Evolutionary conservation across 2,797 vertebrate genomes (phyloP).

Genomic region (Australoheros facetus): DNA sequence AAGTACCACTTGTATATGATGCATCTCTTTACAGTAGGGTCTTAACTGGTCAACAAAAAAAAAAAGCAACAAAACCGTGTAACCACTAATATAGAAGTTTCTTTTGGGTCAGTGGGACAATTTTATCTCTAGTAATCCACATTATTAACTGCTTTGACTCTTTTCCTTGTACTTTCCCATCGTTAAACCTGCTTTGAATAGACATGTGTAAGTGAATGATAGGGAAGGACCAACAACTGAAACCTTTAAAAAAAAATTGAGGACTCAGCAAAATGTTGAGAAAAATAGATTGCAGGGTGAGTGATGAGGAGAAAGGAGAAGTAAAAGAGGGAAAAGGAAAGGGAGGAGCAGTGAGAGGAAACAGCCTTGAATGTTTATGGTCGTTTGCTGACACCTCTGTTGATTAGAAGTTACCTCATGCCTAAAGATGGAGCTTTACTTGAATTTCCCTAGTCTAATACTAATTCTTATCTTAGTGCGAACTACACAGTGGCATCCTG

Average conservation of each 20-base stretch:
- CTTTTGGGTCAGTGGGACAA: slow-evolving; percentile 7
- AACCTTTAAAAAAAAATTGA: neutral
- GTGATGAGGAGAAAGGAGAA: slow-evolving; percentile 14
- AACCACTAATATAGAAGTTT: neutral
- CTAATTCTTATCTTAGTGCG: neutral
- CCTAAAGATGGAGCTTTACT: neutral
- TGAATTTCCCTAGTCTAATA: neutral
- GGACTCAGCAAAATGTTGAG: neutral
- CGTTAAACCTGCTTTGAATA: slow-evolving; percentile 27
- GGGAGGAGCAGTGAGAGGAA: neutral
- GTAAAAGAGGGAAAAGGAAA: neutral
- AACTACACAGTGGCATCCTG: neutral
- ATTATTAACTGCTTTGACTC: slow-evolving; percentile 32
- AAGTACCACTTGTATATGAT: too few species aligned
- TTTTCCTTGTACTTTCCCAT: slow-evolving; percentile 1
- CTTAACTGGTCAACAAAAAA: too few species aligned
- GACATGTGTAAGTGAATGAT: neutral
- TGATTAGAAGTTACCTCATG: slow-evolving; percentile 13
- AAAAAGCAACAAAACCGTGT: neutral
- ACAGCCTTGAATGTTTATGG: slow-evolving; percentile 50
- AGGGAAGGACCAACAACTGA: slow-evolving; percentile 7
- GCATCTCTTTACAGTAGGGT: too few species aligned
- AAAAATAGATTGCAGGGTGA: slow-evolving; percentile 1
- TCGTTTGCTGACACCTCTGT: slow-evolving; percentile 23
- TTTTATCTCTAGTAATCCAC: slow-evolving; percentile 28